Evolutionary conservation across 1,140 invertebrate genomes (phyloP), one percentile per base, ranked within the genome.

Genomic region (Ips nitidus): DNA sequence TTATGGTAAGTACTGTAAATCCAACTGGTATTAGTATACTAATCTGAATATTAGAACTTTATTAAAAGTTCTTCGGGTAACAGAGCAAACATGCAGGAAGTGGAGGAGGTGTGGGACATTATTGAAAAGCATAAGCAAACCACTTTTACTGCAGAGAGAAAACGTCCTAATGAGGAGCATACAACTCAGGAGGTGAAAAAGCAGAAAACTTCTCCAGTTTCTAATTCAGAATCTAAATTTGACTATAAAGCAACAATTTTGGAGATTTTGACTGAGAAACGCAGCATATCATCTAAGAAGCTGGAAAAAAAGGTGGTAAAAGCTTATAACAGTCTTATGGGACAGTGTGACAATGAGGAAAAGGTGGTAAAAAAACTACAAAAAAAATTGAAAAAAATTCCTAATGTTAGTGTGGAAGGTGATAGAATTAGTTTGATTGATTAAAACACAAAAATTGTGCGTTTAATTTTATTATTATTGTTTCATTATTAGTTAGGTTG

Each of bases 81-180:
- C 8, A 85, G 83, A 79, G 82, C 83, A 40, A 85, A 84, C 61
- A 78, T 77, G 52, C 76, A 82, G 53, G 82, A 89, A 68, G 84
- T 90, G 59, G 85, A 88, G 52, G 84, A 83, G 67, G 86, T 89
- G 6, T 92, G 90, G 90, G 78, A 84, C 50, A 84, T 90, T 72
- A 87, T 92, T 69, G 89, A 91, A 75, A 84, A 82, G 58, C 86
- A 89, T 72, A 83, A 71, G 63, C 68, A 59, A 58, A 71, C 37
- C 56, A 52, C 36, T 60, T n/a, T 39, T 61, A 45, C 6, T 36
- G 22, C 6, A 52, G 1, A 50, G 1, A 67, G n/a, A 8, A 60
- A 71, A 52, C 7, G 58, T 40, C 41, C 47, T 50, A 57, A 6
- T 39, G 52, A 67, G 5, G 41, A 70, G 39, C 38, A 60, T 45